Evolutionary conservation across 2,113 vertebrate species (phyloP).

Genomic region (Meleagris gallopavo): DNA sequence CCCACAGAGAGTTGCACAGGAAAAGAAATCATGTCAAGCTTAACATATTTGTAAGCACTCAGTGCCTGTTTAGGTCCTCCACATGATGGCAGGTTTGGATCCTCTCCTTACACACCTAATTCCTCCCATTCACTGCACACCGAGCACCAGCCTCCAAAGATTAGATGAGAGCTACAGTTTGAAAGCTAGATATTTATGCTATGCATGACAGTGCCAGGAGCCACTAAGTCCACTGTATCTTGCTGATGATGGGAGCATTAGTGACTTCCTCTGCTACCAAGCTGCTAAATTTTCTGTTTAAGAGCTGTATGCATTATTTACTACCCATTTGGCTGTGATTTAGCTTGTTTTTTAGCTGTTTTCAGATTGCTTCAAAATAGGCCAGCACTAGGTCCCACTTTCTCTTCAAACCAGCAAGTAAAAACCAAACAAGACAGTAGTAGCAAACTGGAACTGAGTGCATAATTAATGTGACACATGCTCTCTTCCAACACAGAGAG

Average conservation of each 20-base stretch:
- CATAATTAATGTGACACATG: conserved; percentile 53
- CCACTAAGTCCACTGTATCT: background rate
- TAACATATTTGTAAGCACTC: background rate
- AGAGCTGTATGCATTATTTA: conserved; percentile 51
- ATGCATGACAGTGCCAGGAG: background rate
- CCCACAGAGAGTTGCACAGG: background rate
- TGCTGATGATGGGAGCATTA: background rate
- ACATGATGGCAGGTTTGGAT: background rate
- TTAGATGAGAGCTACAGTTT: background rate
- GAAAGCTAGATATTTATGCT: background rate
- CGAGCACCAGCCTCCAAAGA: conserved; percentile 26
- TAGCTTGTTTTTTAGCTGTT: conserved; percentile 3
- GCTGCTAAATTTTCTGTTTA: conserved; percentile 53
- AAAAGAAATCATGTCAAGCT: background rate
- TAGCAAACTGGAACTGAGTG: background rate
- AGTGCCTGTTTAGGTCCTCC: background rate
- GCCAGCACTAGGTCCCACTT: conserved; percentile 13
- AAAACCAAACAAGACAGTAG: conserved; percentile 5
- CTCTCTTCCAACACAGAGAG: background rate
- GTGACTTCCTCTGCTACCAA: background rate
- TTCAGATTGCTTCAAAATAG: conserved; percentile 34
- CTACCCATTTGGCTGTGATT: conserved; percentile 7
- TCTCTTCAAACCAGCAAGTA: conserved; percentile 11
- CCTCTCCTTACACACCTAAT: background rate
- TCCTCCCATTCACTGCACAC: background rate